Percentiles rank a stretch among this genome's conserved stretches.
Conservation (phyloP, 30 jellyfish, hydroid and myxozoan species). For the Aurelia aurita complex sp. Pacific region DNA sequence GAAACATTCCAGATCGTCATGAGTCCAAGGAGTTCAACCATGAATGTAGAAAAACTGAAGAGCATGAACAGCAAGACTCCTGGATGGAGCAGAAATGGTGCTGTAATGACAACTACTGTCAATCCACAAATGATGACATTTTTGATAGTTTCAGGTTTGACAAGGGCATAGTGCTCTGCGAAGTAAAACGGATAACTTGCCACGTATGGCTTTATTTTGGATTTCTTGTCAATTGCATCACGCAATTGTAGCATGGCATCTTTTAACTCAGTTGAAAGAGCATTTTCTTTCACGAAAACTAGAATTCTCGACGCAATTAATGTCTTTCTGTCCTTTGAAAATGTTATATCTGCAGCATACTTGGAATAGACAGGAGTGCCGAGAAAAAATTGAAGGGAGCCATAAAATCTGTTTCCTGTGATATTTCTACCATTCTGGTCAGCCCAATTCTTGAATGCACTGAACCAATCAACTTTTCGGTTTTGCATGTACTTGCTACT, state of each 20-base stretch:
- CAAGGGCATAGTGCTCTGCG: conserved; percentile 65
- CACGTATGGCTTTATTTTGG: conserved; percentile 2
- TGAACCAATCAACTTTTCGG: conserved; percentile 39
- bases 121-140: conserved; percentile 62
- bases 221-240: conserved; percentile 13
- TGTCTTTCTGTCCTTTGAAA: conserved; percentile 4
- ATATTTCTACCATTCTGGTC: not conserved
- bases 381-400: conserved; percentile 23
- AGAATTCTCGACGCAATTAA: conserved; percentile 22
- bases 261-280: not conserved
- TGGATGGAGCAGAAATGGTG: conserved; percentile 77
- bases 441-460: conserved; percentile 51
- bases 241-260: conserved; percentile 26
- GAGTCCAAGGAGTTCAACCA: conserved; percentile 77
- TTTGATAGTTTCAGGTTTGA: conserved; percentile 51
- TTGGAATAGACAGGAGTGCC: conserved; percentile 4
- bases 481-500: conserved; percentile 11
- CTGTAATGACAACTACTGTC: conserved; percentile 67
- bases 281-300: conserved; percentile 12
- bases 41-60: conserved; percentile 58
- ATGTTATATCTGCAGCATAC: conserved; percentile 9
- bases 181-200: conserved; percentile 28
- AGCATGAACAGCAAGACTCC: conserved; percentile 66
- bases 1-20: conserved; percentile 63
- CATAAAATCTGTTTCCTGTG: conserved; percentile 1